phyloP scores from a whole-genome alignment of 2,888 invertebrate species.

The Microctonus brassicae region DNA sequence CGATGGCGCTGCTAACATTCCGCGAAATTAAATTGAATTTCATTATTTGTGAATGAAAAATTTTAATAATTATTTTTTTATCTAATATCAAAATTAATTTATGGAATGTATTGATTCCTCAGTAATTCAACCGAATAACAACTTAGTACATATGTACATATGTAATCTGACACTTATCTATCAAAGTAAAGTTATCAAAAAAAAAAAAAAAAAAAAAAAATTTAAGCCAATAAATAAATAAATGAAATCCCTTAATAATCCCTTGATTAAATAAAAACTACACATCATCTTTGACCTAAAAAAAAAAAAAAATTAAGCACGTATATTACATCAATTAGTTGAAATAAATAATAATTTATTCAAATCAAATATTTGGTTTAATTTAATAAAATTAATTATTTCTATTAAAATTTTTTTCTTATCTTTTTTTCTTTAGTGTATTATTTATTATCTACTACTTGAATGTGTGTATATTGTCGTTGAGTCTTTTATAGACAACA shows the following conservation, averaged over 20 bases:
- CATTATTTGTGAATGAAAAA: background rate
- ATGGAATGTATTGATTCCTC: too few species aligned
- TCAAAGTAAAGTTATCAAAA: background rate
- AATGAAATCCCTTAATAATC: background rate
- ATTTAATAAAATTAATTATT: too few species aligned
- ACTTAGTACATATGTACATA: background rate
- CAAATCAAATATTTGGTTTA: too few species aligned
- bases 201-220: too few species aligned
- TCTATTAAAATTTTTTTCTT: too few species aligned
- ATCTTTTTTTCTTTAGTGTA: too few species aligned
- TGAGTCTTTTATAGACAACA: background rate
- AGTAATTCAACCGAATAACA: background rate
- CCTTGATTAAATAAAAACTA: background rate
- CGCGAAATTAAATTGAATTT: background rate
- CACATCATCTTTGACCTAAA: background rate
- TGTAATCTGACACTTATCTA: background rate
- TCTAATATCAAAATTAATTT: background rate
- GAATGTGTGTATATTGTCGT: background rate
- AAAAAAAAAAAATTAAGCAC: background rate
- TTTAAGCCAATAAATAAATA: too few species aligned
- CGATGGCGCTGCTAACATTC: background rate
- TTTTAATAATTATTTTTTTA: too few species aligned
- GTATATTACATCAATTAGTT: too few species aligned
- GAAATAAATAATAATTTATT: too few species aligned
- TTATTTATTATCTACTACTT: too few species aligned